These are phyloP conservation scores for Chymomyza costata DNA, from an alignment of 1,140 invertebrate species.

Conservation along the genomic window DNA sequence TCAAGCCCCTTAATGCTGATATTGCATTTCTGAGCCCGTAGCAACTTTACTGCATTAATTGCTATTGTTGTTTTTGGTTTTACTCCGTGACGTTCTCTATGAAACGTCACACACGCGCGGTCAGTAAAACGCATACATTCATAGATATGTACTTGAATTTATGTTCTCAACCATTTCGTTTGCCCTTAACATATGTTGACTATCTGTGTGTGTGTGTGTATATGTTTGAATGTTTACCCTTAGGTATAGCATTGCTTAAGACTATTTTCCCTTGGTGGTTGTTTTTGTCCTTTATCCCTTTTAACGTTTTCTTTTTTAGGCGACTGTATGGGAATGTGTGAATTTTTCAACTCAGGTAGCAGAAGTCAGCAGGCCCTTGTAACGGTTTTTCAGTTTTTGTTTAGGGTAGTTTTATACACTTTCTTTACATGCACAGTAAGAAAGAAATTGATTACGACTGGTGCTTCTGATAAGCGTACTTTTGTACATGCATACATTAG, in stretches of 20 bases:
- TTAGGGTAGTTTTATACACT: no score
- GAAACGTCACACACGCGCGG: conserved; percentile 21
- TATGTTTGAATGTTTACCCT: conserved; percentile 57
- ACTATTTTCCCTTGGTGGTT: conserved; percentile 36
- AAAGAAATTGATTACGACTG: no score
- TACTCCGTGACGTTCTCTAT: conserved; percentile 53
- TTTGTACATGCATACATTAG: no score
- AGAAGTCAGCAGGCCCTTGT: no score
- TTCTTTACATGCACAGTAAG: no score
- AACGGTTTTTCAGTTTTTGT: no score
- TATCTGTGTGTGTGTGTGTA: conserved; percentile 9
- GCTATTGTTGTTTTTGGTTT: conserved; percentile 40
- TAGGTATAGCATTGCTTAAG: conserved; percentile 43
- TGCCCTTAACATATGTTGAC: no score
- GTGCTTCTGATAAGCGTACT: no score
- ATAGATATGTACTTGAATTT: conserved; percentile 47
- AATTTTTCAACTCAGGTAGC: no score
- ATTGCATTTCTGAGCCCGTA: conserved; percentile 45
- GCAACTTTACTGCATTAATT: conserved; percentile 12
- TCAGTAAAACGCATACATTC: conserved; percentile 21
- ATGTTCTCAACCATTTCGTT: conserved; percentile 41
- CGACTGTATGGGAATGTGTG: conserved; percentile 49
- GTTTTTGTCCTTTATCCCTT: conserved; percentile 17
- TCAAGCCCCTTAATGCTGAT: conserved; percentile 53
- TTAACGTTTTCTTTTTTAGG: not conserved